These are phyloP conservation scores for Idaea dimidiata DNA, from an alignment of 2,888 invertebrate genomes.

Conservation along the genomic window DNA sequence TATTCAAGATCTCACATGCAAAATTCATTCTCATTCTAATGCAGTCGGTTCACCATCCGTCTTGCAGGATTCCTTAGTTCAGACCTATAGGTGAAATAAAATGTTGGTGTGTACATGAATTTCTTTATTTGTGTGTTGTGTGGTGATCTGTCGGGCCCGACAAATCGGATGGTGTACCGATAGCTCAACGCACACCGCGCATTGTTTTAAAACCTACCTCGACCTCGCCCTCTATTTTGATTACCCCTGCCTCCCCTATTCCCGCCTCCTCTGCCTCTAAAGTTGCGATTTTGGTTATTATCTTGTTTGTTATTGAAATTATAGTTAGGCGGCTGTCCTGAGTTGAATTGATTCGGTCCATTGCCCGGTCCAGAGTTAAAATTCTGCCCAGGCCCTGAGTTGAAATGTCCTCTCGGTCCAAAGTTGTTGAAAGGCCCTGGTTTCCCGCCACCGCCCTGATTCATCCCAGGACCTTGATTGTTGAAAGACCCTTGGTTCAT, in stretches of 20 bases:
- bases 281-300: slow-evolving; percentile 36
- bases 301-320: slow-evolving; percentile 34
- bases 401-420: not conserved
- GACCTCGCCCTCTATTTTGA: slow-evolving; percentile 45
- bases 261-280: slow-evolving; percentile 46
- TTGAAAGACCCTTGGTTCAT: slow-evolving; percentile 9
- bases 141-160: no score
- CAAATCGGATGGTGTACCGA: no score
- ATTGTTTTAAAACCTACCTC: slow-evolving; percentile 36
- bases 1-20: slow-evolving; percentile 3
- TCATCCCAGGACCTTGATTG: not conserved
- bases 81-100: no score
- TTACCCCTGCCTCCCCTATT: slow-evolving; percentile 44
- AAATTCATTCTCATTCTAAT: slow-evolving; percentile 5
- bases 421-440: not conserved
- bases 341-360: slow-evolving; percentile 8
- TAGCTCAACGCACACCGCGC: no score
- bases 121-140: no score
- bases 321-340: slow-evolving; percentile 31
- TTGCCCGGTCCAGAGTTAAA: slow-evolving; percentile 1
- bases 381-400: no score
- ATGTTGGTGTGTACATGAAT: no score
- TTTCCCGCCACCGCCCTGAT: not conserved
- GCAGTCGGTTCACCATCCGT: no score
- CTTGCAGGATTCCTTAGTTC: no score